phyloP scores from a whole-genome alignment of 2,888 invertebrate species.

The Anodontia alba region DNA sequence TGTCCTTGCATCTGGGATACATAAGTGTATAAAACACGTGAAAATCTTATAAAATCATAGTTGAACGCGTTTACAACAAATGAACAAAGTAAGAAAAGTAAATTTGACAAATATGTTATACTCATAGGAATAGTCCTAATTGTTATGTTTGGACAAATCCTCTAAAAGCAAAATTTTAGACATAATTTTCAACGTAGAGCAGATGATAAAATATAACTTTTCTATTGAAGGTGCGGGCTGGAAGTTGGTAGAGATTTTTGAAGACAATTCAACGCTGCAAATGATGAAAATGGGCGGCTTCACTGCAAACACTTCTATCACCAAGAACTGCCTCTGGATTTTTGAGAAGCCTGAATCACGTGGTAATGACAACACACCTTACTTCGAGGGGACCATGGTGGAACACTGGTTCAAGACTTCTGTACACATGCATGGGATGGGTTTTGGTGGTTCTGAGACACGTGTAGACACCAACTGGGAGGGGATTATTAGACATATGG shows the following conservation, averaged over 20 bases:
- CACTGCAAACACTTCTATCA: conserved; percentile 31
- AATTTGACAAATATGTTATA: no score
- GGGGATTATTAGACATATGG: conserved; percentile 76
- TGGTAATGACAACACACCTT: conserved; percentile 72
- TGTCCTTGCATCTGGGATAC: no score
- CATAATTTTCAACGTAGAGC: no score
- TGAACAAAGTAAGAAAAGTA: no score
- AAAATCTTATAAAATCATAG: no score
- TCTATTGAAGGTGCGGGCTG: conserved; percentile 72
- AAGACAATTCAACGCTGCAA: conserved; percentile 61
- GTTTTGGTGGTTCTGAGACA: conserved; percentile 49
- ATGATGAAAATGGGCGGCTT: conserved; percentile 35
- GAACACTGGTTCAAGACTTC: conserved; percentile 73
- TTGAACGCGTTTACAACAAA: no score
- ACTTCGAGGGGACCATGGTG: conserved; percentile 79
- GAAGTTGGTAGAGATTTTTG: conserved; percentile 80
- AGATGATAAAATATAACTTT: no score
- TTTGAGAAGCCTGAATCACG: conserved; percentile 80
- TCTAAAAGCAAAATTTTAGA: no score
- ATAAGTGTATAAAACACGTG: no score
- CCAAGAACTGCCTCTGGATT: conserved; percentile 78
- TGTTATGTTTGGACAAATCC: no score
- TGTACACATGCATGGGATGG: conserved; percentile 43
- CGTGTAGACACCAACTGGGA: conserved; percentile 73
- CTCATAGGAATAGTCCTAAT: no score